These are phyloP conservation scores for Zalophus californianus DNA, from an alignment of 2,797 vertebrate species.

Conservation along the genomic window DNA sequence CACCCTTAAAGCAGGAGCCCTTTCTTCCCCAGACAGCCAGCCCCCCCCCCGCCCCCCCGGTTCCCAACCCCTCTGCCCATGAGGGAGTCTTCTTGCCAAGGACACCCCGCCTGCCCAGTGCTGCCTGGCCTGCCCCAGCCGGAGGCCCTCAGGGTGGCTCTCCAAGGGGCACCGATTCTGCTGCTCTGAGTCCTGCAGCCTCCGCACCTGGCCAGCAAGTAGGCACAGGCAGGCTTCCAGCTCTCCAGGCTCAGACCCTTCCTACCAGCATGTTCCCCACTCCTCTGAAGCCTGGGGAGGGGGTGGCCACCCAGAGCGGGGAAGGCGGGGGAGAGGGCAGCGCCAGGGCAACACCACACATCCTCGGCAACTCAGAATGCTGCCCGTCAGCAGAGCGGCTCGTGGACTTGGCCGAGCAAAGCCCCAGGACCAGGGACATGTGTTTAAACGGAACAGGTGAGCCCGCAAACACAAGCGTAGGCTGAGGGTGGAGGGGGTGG, in stretches of 20 bases:
- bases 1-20: rapidly evolving
- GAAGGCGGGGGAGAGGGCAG: no score
- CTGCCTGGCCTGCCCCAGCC: neutral
- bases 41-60: rapidly evolving
- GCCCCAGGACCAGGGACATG: no score
- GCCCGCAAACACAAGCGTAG: rapidly evolving
- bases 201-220: rapidly evolving
- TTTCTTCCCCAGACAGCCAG: neutral
- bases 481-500: rapidly evolving
- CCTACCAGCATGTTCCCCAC: neutral
- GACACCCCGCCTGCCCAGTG: rapidly evolving
- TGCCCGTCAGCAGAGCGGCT: rapidly evolving
- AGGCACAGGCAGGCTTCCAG: neutral
- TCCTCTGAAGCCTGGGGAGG: neutral
- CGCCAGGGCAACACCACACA: neutral
- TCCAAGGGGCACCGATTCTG: neutral
- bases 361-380: rapidly evolving
- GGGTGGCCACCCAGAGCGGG: neutral
- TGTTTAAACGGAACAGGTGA: rapidly evolving
- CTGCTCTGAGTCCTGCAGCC: neutral
- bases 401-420: neutral
- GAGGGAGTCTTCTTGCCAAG: neutral
- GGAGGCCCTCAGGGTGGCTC: rapidly evolving
- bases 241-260: neutral
- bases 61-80: neutral